Evolutionary conservation across 2,888 invertebrate genomes (phyloP).

Genomic region (Chalcis sispes): DNA sequence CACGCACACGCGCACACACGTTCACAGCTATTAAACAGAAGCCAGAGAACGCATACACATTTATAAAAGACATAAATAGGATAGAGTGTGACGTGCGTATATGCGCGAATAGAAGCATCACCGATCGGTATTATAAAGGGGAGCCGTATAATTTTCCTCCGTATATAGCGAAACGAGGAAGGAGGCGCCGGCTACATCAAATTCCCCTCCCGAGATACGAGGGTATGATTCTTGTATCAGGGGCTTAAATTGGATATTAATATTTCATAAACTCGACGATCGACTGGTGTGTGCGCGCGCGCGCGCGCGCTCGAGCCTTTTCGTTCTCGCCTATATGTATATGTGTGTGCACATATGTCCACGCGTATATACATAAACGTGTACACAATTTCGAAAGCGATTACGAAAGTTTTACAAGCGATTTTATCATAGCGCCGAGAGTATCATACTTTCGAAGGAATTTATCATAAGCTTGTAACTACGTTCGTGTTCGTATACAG

Average conservation of each 20-base stretch:
- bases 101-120: neutral
- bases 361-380: neutral
- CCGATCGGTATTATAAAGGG: neutral
- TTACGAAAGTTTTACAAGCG: conserved; percentile 48
- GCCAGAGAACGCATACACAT: neutral
- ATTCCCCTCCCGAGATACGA: conserved; percentile 11
- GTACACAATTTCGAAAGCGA: conserved; percentile 28
- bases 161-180: too few species aligned
- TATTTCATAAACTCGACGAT: conserved; percentile 67
- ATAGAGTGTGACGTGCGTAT: conserved; percentile 14
- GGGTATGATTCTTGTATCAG: conserved; percentile 56
- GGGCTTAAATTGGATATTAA: conserved; percentile 73
- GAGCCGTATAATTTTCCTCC: too few species aligned
- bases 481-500: too few species aligned
- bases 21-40: conserved; percentile 11
- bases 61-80: conserved; percentile 9
- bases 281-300: conserved; percentile 17
- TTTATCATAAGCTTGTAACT: conserved; percentile 30
- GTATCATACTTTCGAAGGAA: conserved; percentile 20
- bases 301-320: neutral
- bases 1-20: neutral
- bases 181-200: neutral
- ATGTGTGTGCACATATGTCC: neutral
- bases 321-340: neutral
- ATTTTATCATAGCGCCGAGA: conserved; percentile 58